Base-by-base conservation (phyloP, 1,140 invertebrate species). In the Drosophila kurseongensis region DNA sequence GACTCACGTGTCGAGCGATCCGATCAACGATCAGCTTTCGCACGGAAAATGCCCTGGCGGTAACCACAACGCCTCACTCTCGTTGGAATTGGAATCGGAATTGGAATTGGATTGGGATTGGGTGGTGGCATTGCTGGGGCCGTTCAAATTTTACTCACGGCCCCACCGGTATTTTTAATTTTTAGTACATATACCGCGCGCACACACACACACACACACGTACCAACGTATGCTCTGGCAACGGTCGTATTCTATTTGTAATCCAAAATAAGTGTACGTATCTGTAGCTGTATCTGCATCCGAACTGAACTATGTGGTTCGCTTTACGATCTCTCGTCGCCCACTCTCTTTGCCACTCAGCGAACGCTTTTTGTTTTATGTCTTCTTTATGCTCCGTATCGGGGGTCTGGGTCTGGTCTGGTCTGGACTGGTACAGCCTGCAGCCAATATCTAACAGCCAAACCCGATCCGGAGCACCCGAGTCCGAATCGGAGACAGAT, bases 221-320 rank as follows among this genome's bases (percentile, higher is more conserved):
- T 9, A 51, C 12, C 40, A 16, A 48, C 27, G 13, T 29, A 45
- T 59, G 57, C 44, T 59, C 76, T 80, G 77, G 62, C 73, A 84
- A 85, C 83, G 83, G 79, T 86, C 82, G 82, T 86, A 88, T 86
- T 86, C 82, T 88, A 86, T 86, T 86, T 86, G 82, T 86, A 86
- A 86, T 86, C 82, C 82, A 86, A 86, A 85, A 86, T 78, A 88
- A 86, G 67, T 86, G 79, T 78, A 88, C 78, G 74, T 84, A 71
- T 55, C 52, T 75, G 54, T 75, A 59, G 75, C 71, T 67, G 62
- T 68, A 60, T 69, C 63, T 76, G 62, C 59, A 60, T 76, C 73
- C 56, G 42, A 76, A 77, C 71, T 74, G 40, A 66, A 75, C 74
- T 75, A 85, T 78, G 75, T 75, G 83, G 79, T 86, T 82, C 82